Evolutionary conservation across 92 coral and sea anemone genomes (phyloP).

Genomic region (Epizoanthus stellaris): DNA sequence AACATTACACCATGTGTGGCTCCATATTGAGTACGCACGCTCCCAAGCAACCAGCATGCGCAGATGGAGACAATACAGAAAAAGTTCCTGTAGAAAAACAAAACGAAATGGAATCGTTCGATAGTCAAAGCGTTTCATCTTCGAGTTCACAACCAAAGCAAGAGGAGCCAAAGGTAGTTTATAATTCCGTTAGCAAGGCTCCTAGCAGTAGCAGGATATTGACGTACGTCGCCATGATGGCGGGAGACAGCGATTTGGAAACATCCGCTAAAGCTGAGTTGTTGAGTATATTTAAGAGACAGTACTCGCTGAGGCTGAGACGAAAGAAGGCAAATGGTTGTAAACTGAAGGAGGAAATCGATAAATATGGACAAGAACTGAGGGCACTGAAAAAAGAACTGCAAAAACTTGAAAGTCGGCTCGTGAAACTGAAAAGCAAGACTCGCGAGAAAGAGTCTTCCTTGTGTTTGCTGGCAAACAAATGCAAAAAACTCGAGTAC

Average conservation of each 20-base stretch:
- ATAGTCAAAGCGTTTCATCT: too few species aligned
- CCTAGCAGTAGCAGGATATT: too few species aligned
- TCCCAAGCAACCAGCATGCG: too few species aligned
- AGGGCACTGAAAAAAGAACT: not conserved
- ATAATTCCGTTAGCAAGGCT: too few species aligned
- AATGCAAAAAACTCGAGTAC: conserved; percentile 12
- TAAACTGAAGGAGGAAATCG: not conserved
- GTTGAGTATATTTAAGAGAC: conserved; percentile 9
- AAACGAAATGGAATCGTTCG: too few species aligned
- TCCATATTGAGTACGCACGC: too few species aligned
- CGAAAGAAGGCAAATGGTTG: not conserved
- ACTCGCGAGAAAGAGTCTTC: conserved; percentile 19
- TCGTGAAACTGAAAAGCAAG: not conserved
- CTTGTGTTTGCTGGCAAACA: conserved; percentile 12
- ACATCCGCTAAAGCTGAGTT: conserved; percentile 1
- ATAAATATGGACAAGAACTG: conserved; percentile 1
- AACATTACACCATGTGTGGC: too few species aligned
- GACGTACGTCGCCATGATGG: not conserved
- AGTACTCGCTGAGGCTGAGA: not conserved
- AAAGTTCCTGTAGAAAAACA: too few species aligned
- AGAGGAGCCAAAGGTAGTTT: too few species aligned
- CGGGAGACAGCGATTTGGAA: conserved; percentile 18
- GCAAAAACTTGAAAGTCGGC: conserved; percentile 14
- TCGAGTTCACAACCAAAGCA: too few species aligned
- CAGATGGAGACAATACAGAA: too few species aligned